Percentiles rank a stretch among this genome's conserved stretches.
Evolutionary conservation across 2,113 vertebrate species (phyloP).

Genomic region (Progne subis): DNA sequence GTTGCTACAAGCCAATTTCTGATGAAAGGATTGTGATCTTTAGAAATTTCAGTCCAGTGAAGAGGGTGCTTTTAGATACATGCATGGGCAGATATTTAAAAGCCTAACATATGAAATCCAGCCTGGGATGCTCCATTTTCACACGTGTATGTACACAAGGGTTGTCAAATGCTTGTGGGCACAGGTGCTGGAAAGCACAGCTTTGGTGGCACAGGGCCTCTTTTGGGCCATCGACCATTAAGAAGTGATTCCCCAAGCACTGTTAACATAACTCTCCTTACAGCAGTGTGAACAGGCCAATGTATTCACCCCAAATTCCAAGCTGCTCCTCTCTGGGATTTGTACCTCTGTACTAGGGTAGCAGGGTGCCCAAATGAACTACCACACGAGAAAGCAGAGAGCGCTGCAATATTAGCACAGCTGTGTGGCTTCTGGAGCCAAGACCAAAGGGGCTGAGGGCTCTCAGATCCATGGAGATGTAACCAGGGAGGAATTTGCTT

Average conservation of each 20-base stretch:
- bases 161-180: not conserved
- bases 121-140: not conserved
- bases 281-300: not conserved
- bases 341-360: not conserved
- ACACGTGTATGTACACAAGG: not conserved
- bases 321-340: not conserved
- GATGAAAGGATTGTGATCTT: not conserved
- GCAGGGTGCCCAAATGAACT: not conserved
- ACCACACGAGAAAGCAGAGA: not conserved
- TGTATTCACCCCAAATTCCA: not conserved
- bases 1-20: not conserved
- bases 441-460: not conserved
- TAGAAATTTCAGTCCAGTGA: not conserved
- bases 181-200: not conserved
- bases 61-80: not conserved
- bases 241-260: not conserved
- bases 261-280: not conserved
- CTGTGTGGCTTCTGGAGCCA: not conserved
- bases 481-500: not conserved
- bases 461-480: not conserved
- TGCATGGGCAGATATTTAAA: not conserved
- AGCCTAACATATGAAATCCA: not conserved
- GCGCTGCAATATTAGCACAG: not conserved
- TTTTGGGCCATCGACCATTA: not conserved
- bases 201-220: not conserved